Base-by-base conservation (phyloP, 2,888 invertebrate genomes). In the Lagria hirta region DNA sequence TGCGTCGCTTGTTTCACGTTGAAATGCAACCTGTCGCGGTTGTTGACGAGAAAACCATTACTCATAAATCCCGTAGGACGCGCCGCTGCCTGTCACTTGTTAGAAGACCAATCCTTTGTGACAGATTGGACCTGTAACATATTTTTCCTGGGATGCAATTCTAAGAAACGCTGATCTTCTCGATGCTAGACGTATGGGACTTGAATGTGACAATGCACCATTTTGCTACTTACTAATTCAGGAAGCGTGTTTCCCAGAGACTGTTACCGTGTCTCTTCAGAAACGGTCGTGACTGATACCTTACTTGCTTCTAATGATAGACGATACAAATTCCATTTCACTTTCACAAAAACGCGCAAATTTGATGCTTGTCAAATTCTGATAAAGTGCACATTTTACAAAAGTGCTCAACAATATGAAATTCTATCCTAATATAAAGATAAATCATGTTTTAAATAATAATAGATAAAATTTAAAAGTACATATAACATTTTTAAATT, bases 41-140 rank as follows among this genome's bases (percentile, higher is more conserved):
- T 21, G 42, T 50, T 60, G 64, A 61, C 63, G 61, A 61, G 60
- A 58, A 64, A 66, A 64, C 68, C 70, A 71, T 71, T 69, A 69
- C 67, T 71, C 70, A 69, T 64, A 58, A 62, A 58, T 64, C 68
- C 70, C 64, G 22, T 33, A 55, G 64, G 66, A 62, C 58, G 53
- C 56, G 58, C 60, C 57, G 61, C 59, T 58, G 59, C 60, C 66
- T 70, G 67, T 69, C 69, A 70, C 65, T 66, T 65, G 67, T 69
- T 69, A 62, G 66, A 63, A 57, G 65, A 65, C 68, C 69, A 68
- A 71, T 70, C 65, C 66, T 61, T 62, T 61, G 60, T 64, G 69
- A 70, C 68, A 67, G 66, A 69, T 70, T 68, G 65, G 60, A 55
- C 60, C 57, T 57, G 65, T 60, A 63, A 65, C 63, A 66, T 64